Evolutionary conservation across 2,113 vertebrate genomes (phyloP), one percentile per base, ranked within the genome.

Genomic region (Castor canadensis): DNA sequence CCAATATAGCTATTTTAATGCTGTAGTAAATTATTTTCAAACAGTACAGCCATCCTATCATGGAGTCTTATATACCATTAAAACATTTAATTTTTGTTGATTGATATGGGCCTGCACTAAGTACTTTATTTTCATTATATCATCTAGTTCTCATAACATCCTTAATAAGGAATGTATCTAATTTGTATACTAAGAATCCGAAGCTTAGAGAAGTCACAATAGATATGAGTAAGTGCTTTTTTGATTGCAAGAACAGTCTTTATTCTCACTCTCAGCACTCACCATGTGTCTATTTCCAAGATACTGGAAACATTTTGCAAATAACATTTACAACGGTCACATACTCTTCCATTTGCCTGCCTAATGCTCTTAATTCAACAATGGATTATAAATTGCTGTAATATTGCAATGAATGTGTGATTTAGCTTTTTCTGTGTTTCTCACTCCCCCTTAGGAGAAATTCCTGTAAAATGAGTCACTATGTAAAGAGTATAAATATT

Each of bases 401-500:
- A 56, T 30, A 71, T 16, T 84, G 26, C 20, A 67, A 38, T 62
- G 43, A 76, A 22, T 56, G 85, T 26, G 17, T 71, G 92, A 79
- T 89, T 86, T 84, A 72, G 13, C 20, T 67, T 93, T 92, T 26
- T 87, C n/a, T 76, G 13, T 69, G 17, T 89, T 92, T 82, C 22
- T 11, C 82, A 54, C 95, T 56, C 24, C 87, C 94, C 45, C 38
- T 76, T 91, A 77, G 47, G 69, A 91, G n/a, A 94, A 95, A 87
- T 49, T 80, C 20, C 35, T 77, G 85, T 32, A 87, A 87, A 93
- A 75, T 77, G 22, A 90, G 76, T 73, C 77, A 77, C 32, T 30
- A 80, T 80, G 43, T 49, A 62, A 82, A 91, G 56, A 43, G 52
- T n/a, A 77, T 82, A 93, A 89, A 85, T 90, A 67, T 73, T 79